Conservation (phyloP, 2,888 invertebrate genomes). For the Drosophila planitibia region DNA sequence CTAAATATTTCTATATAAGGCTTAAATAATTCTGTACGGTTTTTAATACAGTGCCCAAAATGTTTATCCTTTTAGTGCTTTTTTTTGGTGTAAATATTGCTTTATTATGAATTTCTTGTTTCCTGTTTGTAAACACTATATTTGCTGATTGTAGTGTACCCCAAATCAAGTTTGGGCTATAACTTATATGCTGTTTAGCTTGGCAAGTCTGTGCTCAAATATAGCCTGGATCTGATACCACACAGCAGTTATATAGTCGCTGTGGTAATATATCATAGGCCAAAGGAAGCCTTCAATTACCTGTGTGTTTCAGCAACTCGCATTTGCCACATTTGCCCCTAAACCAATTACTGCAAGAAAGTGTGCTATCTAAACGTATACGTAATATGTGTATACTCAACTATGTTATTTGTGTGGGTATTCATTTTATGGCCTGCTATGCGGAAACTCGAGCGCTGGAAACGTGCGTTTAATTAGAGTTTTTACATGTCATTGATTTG, state of each 20-base stretch:
- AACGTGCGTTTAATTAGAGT: constrained; percentile 78
- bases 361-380: constrained; percentile 8
- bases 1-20: not conserved
- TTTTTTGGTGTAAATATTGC: not conserved
- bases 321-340: constrained; percentile 32
- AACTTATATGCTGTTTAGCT: constrained; percentile 1
- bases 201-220: constrained; percentile 29
- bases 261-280: constrained; percentile 44
- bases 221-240: constrained; percentile 12
- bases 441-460: constrained; percentile 39
- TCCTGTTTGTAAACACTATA: not conserved
- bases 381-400: not conserved
- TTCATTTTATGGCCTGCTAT: constrained; percentile 43
- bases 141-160: not conserved
- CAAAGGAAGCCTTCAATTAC: constrained; percentile 38
- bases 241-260: constrained; percentile 7
- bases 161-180: not conserved
- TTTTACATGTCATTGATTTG: constrained; percentile 77
- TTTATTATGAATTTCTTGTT: not conserved
- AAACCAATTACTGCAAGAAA: constrained; percentile 34
- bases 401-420: constrained; percentile 6
- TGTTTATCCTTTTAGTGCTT: not conserved
- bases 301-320: not conserved
- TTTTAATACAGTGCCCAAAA: not conserved
- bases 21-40: not conserved